These are phyloP conservation scores for Heterochromis multidens DNA, from an alignment of 2,113 vertebrate genomes.

Conservation along the genomic window DNA sequence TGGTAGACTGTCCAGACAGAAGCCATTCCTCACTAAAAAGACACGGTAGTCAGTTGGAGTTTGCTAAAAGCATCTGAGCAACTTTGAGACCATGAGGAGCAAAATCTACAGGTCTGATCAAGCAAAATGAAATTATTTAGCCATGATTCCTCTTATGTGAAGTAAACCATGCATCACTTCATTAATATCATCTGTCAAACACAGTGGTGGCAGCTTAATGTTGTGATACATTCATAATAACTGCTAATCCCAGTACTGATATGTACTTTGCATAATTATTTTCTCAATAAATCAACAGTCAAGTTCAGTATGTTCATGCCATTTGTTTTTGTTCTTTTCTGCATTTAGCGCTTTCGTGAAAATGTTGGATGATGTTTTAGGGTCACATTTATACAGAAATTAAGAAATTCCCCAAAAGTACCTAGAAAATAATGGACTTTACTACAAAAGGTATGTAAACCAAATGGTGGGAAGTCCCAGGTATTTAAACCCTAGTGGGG, in stretches of 20 bases:
- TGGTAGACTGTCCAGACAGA: not conserved
- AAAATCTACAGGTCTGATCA: not conserved
- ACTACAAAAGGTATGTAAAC: not conserved
- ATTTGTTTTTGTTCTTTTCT: not conserved
- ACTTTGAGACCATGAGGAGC: not conserved
- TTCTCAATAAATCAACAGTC: not conserved
- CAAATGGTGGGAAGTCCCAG: too few relatives aligned
- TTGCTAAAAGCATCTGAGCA: not conserved
- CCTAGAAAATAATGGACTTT: not conserved
- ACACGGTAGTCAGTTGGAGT: not conserved
- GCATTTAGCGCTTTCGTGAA: not conserved
- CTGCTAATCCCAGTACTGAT: not conserved
- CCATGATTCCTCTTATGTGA: not conserved
- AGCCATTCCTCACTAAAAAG: not conserved
- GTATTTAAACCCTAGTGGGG: too few relatives aligned
- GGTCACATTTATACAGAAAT: not conserved
- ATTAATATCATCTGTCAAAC: not conserved
- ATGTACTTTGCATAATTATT: not conserved
- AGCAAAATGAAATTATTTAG: not conserved
- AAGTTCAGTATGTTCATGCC: not conserved
- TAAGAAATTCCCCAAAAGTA: not conserved
- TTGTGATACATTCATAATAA: not conserved
- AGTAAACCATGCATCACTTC: not conserved
- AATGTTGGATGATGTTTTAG: not conserved
- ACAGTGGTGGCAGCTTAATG: not conserved